Evolutionary conservation across 1,140 invertebrate genomes (phyloP), one percentile per base, ranked within the genome.

Genomic region (Mactra quadrangularis): DNA sequence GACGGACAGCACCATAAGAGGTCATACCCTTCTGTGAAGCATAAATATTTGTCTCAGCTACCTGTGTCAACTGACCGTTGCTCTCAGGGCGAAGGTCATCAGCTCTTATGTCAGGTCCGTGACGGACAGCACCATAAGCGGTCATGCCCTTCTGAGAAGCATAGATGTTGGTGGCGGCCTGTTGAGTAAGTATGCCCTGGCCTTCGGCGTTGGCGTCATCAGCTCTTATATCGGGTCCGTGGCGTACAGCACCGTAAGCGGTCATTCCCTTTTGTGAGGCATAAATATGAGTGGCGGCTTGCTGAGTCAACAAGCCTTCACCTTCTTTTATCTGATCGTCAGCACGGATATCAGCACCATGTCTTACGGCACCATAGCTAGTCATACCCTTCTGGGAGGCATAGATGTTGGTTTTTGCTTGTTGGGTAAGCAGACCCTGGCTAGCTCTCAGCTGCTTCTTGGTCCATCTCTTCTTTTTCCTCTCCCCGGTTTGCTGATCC

Each of bases 331-430:
- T 82, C 41, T 85, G 82, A 35, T 86, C 85, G 41, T 90, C 88
- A 53, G 82, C 84, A 19, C 83, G 77, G 52, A 90, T 90, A 53
- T 90, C 89, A 41, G 88, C 83, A 41, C 89, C 85, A 59, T 90
- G 88, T 25, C 89, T 53, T 35, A 79, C 72, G 29, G 74, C 83
- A 27, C 88, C 88, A 52, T 90, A 85, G 3, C 88, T 74, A 27
- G 57, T 96, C 86, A 89, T 71, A 66, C 87, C 55, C 90, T 92
- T 98, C 94, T 98, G 97, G 89, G 95, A 98, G 86, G 97, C 97
- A 38, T 92, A 93, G 93, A 98, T 98, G 94, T 99, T 98, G 86
- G 96, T 97, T 60, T 97, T 97, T 90, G 97, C 97, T 92, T 98
- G 97, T 38, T 98, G 94, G 81, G 96, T 97, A 90, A 98, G 98